These are phyloP conservation scores for Ctenomys sociabilis DNA, from an alignment of 2,113 vertebrate species.

Conservation along the genomic window DNA sequence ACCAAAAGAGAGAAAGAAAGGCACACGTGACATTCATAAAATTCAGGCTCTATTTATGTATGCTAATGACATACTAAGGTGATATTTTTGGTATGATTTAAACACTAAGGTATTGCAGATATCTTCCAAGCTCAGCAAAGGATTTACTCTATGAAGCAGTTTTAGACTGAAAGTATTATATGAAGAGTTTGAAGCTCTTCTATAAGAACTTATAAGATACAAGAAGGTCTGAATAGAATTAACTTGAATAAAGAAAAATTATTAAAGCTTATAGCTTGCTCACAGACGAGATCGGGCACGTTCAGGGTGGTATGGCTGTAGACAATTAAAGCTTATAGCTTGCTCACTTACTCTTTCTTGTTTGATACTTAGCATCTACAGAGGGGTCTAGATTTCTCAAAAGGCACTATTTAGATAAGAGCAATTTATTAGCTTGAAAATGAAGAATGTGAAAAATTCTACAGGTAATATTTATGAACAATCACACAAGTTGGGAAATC, in stretches of 20 bases:
- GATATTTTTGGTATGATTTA: not conserved
- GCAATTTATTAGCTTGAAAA: not conserved
- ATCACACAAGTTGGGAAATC: not conserved
- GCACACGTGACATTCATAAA: slow-evolving; percentile 68
- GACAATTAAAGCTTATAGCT: not conserved
- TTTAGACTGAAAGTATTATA: not conserved
- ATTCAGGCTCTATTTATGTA: slow-evolving; percentile 59
- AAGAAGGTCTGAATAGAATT: slow-evolving; percentile 35
- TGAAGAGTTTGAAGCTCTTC: not conserved
- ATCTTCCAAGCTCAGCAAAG: slow-evolving; percentile 8
- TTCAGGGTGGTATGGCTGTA: no score
- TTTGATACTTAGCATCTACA: not conserved
- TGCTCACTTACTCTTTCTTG: not conserved
- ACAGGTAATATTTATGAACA: not conserved
- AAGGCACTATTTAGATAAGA: not conserved
- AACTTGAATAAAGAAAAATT: not conserved
- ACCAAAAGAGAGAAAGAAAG: slow-evolving; percentile 72
- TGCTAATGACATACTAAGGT: not conserved
- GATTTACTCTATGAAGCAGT: not conserved
- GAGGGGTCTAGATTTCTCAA: not conserved
- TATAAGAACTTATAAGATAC: not conserved
- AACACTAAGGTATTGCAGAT: not conserved
- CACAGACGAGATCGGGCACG: no score
- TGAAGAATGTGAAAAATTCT: not conserved
- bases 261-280: not conserved